phyloP scores from a whole-genome alignment of 2,888 invertebrate genomes.

The Peribatodes rhomboidaria region DNA sequence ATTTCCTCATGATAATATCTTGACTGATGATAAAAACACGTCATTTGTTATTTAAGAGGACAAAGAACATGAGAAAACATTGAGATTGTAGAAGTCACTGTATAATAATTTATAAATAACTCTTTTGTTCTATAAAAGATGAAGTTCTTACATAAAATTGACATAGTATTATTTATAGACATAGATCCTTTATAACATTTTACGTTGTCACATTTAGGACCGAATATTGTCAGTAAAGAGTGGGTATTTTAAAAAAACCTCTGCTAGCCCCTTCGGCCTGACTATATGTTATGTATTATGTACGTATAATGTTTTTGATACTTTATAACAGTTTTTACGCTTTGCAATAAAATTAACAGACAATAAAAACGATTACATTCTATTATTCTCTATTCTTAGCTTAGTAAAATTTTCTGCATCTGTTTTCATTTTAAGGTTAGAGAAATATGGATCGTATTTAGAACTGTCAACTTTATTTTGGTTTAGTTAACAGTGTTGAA shows the following conservation, averaged over 20 bases:
- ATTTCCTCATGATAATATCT: constrained; percentile 55
- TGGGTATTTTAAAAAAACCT: too few species aligned
- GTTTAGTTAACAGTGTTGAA: too few species aligned
- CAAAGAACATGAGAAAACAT: constrained; percentile 21
- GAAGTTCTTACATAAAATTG: not conserved
- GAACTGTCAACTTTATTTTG: too few species aligned
- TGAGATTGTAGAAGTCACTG: constrained; percentile 8
- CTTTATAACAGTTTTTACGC: not conserved
- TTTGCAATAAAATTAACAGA: constrained; percentile 7
- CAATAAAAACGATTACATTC: not conserved
- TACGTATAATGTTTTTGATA: not conserved
- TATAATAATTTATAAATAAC: constrained; percentile 1
- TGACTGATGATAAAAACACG: constrained; percentile 14
- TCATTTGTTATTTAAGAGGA: constrained; percentile 22
- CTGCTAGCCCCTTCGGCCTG: too few species aligned
- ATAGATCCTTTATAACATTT: too few species aligned
- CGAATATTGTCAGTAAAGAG: too few species aligned
- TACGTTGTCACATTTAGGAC: too few species aligned
- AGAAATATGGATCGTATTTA: too few species aligned
- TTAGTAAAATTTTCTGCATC: too few species aligned
- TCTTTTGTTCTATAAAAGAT: constrained; percentile 4
- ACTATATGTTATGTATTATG: too few species aligned
- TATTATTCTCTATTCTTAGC: too few species aligned
- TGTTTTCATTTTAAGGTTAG: too few species aligned
- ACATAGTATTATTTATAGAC: not conserved